Conservation (phyloP, 2,113 vertebrate genomes). For the Bubo blakistoni region DNA sequence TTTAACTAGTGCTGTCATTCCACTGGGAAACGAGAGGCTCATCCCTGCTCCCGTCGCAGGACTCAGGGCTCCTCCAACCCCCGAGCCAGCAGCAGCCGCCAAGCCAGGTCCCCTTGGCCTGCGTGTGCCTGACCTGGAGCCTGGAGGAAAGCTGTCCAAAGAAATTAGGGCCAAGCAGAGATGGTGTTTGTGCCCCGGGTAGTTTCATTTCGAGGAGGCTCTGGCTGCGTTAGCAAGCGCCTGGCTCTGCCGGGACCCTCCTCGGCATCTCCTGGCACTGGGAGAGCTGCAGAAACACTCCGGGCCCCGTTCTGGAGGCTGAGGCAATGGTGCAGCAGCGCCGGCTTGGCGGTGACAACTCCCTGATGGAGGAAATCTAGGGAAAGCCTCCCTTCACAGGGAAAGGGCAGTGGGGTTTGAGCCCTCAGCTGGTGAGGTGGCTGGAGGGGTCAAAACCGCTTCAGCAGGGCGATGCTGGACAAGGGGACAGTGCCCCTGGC, state of each 20-base stretch:
- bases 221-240: not conserved
- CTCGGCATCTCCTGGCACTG: not conserved
- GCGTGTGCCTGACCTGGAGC: not conserved
- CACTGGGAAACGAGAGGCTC: fast-evolving
- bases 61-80: not conserved
- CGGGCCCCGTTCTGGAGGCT: not conserved
- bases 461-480: not conserved
- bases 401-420: not conserved
- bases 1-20: not conserved
- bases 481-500: not conserved
- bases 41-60: not conserved
- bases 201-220: not conserved
- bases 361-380: no score
- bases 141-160: not conserved
- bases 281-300: not conserved
- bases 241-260: not conserved
- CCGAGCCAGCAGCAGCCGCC: no score
- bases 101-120: not conserved
- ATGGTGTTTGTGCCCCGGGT: fast-evolving
- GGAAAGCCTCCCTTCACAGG: fast-evolving
- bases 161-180: not conserved
- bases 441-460: fast-evolving
- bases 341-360: not conserved
- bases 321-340: fast-evolving
- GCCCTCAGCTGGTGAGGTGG: fast-evolving